These are phyloP conservation scores for Drosophila fulvimacula DNA, from an alignment of 2,888 invertebrate species.

Conservation along the genomic window DNA sequence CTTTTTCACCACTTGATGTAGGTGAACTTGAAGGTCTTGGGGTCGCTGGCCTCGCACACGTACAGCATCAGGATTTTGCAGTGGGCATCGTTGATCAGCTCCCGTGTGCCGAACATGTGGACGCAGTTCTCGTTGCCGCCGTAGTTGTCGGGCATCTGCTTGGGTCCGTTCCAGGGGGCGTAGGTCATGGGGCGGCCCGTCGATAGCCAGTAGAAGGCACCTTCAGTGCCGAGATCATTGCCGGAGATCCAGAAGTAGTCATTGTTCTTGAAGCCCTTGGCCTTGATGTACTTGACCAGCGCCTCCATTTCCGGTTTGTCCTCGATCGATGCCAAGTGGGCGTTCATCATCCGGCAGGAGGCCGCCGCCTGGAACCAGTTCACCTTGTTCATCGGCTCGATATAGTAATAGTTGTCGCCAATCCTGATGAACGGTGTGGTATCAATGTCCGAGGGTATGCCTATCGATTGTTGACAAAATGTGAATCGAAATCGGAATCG, in stretches of 20 bases:
- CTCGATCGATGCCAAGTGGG: constrained; percentile 75
- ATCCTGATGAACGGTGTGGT: constrained; percentile 67
- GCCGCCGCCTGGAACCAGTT: constrained; percentile 76
- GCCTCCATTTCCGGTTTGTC: constrained; percentile 65
- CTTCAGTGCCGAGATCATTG: constrained; percentile 73
- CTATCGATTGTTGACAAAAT: constrained; percentile 10
- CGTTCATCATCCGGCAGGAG: constrained; percentile 73
- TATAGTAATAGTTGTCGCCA: constrained; percentile 71
- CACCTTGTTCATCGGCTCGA: constrained; percentile 69
- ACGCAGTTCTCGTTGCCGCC: constrained; percentile 74
- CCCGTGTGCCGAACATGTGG: constrained; percentile 68
- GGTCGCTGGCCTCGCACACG: constrained; percentile 71
- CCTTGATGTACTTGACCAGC: constrained; percentile 60
- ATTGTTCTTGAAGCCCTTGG: constrained; percentile 61
- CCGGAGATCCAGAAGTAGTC: constrained; percentile 77
- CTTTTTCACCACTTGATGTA: constrained; percentile 61
- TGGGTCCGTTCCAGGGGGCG: constrained; percentile 73
- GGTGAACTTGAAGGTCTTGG: constrained; percentile 66
- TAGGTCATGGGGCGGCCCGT: constrained; percentile 72
- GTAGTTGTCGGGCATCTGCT: constrained; percentile 75
- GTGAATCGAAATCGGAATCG: neutral
- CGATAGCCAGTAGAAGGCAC: constrained; percentile 75
- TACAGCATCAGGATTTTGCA: constrained; percentile 68
- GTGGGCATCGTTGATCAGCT: constrained; percentile 73
- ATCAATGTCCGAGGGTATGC: constrained; percentile 67